Conservation (phyloP, 2,113 vertebrate genomes). For the Rana temporaria region DNA sequence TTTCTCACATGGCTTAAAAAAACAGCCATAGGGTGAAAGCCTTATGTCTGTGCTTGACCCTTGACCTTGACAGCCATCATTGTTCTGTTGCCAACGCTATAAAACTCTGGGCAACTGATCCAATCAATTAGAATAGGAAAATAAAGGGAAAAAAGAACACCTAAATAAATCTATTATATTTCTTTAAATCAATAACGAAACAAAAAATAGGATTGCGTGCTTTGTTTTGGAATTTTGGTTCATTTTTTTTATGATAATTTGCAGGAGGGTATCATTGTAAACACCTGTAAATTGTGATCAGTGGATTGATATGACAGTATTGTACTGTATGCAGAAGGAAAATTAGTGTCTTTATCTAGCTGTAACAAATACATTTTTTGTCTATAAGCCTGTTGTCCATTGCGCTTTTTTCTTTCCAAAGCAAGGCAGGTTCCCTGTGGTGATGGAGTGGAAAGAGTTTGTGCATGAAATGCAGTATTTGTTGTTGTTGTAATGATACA, state of each 20-base stretch:
- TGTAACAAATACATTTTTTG: background rate
- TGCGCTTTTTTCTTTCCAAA: conserved; percentile 18
- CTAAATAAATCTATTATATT: too few species aligned
- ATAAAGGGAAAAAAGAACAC: too few species aligned
- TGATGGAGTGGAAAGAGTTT: conserved; percentile 39
- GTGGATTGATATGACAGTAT: background rate
- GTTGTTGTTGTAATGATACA: conserved; percentile 63
- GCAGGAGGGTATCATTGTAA: background rate
- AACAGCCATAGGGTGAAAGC: too few species aligned
- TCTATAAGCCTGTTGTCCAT: background rate
- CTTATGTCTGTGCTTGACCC: too few species aligned
- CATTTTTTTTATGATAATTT: background rate
- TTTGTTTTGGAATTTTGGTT: background rate
- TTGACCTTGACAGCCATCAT: too few species aligned
- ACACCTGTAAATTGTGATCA: background rate
- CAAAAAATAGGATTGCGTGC: too few species aligned
- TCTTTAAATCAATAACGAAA: too few species aligned
- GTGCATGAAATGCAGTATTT: conserved; percentile 61
- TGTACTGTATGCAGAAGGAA: background rate
- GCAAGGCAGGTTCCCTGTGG: conserved; percentile 32
- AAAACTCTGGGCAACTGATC: too few species aligned
- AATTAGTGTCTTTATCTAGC: background rate
- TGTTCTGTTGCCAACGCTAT: too few species aligned
- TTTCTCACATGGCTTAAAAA: too few species aligned
- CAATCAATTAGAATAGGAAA: too few species aligned